Evolutionary conservation across 2,797 vertebrate genomes (phyloP), one percentile per base, ranked within the genome.

Genomic region (Bovichtus diacanthus): DNA sequence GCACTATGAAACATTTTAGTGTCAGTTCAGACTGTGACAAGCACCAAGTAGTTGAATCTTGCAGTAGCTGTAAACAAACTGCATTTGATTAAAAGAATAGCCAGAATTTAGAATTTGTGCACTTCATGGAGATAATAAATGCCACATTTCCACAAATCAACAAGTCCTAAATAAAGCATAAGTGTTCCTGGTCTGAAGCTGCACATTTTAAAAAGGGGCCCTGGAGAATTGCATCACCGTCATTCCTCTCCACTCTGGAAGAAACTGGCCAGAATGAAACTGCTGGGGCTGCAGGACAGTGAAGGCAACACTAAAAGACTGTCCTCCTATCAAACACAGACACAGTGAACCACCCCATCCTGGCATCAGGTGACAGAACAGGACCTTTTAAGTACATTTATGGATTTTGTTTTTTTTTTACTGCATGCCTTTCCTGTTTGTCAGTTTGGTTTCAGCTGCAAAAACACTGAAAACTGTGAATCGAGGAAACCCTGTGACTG

Each of bases 161-260:
- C 12, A 55, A 70, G 65, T 70, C 74, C 69, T 53, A 62, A 78
- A 79, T 71, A 60, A 65, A 78, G 74, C 18, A 34, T 56, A 55
- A 71, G 78, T 70, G 72, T 80, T 87, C 51, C 74, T 60, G 53
- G 38, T 44, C 70, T 84, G 82, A 82, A 87, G 93, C 91, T 93
- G 91, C 73, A 82, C 64, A 76, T 89, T 82, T 83, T 9, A 56
- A 79, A 80, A 76, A 34, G 44, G 60, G 78, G 66, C 86, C 88
- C 84, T 63, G 69, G 83, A 90, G 90, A 83, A 87, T 90, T 92
- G 90, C 90, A 91, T 90, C 88, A 91, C 90, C 76, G 15, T 80
- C 87, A 89, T 91, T 93, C 87, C 84, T 90, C 85, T 82, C 73
- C 50, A 81, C 77, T 88, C 76, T 87, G 81, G 64, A 88, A 84